Conservation (phyloP, 2,888 invertebrate genomes). For the Malthinus flaveolus region DNA sequence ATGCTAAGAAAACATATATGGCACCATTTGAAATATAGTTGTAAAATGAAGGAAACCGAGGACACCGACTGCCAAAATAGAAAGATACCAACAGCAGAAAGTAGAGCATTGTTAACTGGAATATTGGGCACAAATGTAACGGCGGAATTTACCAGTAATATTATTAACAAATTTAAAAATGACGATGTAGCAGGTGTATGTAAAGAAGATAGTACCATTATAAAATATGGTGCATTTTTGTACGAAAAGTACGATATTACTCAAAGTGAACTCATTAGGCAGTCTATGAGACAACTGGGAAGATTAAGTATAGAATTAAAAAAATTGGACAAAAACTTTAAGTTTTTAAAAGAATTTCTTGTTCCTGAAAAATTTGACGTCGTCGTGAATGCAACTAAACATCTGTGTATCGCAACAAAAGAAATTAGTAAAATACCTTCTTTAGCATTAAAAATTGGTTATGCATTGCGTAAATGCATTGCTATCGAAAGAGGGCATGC, state of each 20-base stretch:
- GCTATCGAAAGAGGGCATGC: slow-evolving; percentile 17
- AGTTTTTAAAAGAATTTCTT: slow-evolving; percentile 12
- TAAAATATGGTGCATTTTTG: slow-evolving; percentile 17
- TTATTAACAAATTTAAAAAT: background rate
- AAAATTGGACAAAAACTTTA: background rate
- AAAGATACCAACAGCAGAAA: background rate
- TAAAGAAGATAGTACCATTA: background rate
- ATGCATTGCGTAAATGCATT: slow-evolving; percentile 23
- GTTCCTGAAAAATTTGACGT: slow-evolving; percentile 17
- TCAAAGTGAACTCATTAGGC: slow-evolving; percentile 9
- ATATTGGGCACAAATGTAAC: background rate
- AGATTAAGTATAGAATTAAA: background rate
- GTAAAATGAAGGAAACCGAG: background rate
- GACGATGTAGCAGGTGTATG: background rate
- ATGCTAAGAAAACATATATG: slow-evolving; percentile 7
- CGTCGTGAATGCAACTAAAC: slow-evolving; percentile 17
- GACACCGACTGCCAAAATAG: background rate
- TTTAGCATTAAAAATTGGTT: slow-evolving; percentile 26
- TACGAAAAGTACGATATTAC: slow-evolving; percentile 11
- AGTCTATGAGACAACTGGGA: slow-evolving; percentile 11
- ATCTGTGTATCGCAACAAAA: background rate
- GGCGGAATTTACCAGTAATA: background rate
- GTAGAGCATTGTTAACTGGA: slow-evolving; percentile 1
- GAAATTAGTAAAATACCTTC: slow-evolving; percentile 10
- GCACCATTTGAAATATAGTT: slow-evolving; percentile 9